Percentiles rank a stretch among this genome's conserved stretches.
These are phyloP conservation scores for Zaprionus ornatus DNA, from an alignment of 1,140 invertebrate species.

Conservation along the genomic window DNA sequence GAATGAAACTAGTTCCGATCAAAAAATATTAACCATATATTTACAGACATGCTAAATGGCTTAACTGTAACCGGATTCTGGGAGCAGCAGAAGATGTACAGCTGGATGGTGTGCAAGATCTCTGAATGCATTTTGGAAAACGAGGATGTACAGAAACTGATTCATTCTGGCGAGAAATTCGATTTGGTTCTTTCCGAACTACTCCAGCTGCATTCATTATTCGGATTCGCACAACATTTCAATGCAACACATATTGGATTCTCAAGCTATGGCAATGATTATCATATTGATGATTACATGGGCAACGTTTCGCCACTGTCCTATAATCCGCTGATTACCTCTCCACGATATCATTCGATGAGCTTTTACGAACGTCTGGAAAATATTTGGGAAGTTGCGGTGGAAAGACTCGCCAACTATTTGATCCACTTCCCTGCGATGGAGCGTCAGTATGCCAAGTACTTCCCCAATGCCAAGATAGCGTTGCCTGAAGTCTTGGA, in stretches of 20 bases:
- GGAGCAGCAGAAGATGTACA: conserved; percentile 67
- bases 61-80: conserved; percentile 54
- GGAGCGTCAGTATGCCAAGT: conserved; percentile 59
- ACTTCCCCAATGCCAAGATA: conserved; percentile 83
- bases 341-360: conserved; percentile 78
- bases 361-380: conserved; percentile 80
- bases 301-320: conserved; percentile 74
- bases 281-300: conserved; percentile 47
- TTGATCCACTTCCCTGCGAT: conserved; percentile 65
- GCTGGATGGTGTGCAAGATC: background rate
- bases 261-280: conserved; percentile 67
- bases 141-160: conserved; percentile 49
- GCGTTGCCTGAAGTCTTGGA: conserved; percentile 63
- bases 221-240: conserved; percentile 68
- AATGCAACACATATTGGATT: conserved; percentile 71
- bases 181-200: conserved; percentile 76
- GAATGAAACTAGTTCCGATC: conserved; percentile 43
- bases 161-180: conserved; percentile 65
- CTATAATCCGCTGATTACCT: conserved; percentile 76
- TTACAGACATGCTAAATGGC: conserved; percentile 18
- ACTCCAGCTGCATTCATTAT: conserved; percentile 53
- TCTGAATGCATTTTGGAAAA: conserved; percentile 22
- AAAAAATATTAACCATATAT: background rate
- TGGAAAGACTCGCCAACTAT: conserved; percentile 27
- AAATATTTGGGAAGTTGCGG: conserved; percentile 65